Conservation (phyloP, 2,888 invertebrate species). For the Andrena flavipes region DNA sequence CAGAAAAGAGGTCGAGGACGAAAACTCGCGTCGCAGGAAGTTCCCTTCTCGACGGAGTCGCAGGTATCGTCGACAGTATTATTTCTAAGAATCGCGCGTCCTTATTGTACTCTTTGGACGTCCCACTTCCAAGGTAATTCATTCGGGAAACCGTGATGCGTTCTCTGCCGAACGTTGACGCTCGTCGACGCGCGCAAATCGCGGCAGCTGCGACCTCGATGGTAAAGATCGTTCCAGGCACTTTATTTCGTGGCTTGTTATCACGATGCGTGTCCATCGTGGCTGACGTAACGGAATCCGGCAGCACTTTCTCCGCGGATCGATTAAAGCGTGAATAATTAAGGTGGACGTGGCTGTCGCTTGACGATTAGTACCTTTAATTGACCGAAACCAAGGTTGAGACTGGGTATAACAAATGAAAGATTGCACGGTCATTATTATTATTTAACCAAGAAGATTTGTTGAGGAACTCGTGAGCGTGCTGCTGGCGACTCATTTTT, state of each 20-base stretch:
- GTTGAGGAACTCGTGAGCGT: too few relatives aligned
- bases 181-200: slow-evolving; percentile 15
- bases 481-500: too few relatives aligned
- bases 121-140: slow-evolving; percentile 32
- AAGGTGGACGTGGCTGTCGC: background rate
- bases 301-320: slow-evolving; percentile 12
- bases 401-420: slow-evolving; percentile 3
- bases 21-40: too few relatives aligned
- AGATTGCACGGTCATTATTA: background rate
- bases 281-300: slow-evolving; percentile 1
- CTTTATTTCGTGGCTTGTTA: slow-evolving; percentile 18
- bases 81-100: slow-evolving; percentile 32
- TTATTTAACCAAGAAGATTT: too few relatives aligned
- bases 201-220: slow-evolving; percentile 39
- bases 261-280: background rate
- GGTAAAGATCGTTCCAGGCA: slow-evolving; percentile 39
- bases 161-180: slow-evolving; percentile 8
- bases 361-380: slow-evolving; percentile 12
- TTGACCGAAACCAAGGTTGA: background rate
- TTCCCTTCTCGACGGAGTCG: too few relatives aligned
- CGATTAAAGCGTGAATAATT: slow-evolving; percentile 25
- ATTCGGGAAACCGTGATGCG: slow-evolving; percentile 35
- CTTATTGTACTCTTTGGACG: slow-evolving; percentile 2
- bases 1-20: too few relatives aligned
- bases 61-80: background rate